phyloP scores from a whole-genome alignment of 2,888 invertebrate genomes.

The Galeopsomyia nigrocyanea region DNA sequence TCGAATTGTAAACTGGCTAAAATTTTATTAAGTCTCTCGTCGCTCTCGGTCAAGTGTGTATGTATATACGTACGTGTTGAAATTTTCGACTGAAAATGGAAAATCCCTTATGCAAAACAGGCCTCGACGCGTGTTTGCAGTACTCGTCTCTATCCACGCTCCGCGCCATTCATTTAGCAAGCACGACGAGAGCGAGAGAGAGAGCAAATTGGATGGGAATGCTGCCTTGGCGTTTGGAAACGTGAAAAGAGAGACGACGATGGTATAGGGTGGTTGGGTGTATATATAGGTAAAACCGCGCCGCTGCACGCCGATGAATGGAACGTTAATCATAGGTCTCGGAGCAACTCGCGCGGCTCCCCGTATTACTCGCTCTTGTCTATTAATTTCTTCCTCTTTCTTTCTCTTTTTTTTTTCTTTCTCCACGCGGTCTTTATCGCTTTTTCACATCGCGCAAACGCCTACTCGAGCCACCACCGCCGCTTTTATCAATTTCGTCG shows the following conservation, averaged over 20 bases:
- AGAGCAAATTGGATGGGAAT: conserved; percentile 51
- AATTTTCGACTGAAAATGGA: conserved; percentile 35
- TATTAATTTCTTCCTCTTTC: conserved; percentile 35
- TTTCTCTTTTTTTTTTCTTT: too few species aligned
- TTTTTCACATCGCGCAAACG: conserved; percentile 22
- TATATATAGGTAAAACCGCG: too few species aligned
- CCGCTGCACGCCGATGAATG: conserved; percentile 53
- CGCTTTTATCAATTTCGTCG: too few species aligned
- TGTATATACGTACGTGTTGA: conserved; percentile 13
- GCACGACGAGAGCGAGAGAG: conserved; percentile 40
- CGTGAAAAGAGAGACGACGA: not conserved
- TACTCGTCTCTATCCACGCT: conserved; percentile 44
- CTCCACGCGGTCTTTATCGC: conserved; percentile 42
- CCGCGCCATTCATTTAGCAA: conserved; percentile 40
- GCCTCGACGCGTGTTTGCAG: conserved; percentile 2
- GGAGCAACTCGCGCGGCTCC: conserved; percentile 4
- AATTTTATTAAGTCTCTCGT: not conserved
- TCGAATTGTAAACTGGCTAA: too few species aligned
- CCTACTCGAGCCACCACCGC: conserved; percentile 2
- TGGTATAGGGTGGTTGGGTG: conserved; percentile 16
- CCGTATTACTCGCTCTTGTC: conserved; percentile 26
- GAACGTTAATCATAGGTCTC: conserved; percentile 56
- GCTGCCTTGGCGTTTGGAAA: conserved; percentile 15
- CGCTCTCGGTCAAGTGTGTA: not conserved
- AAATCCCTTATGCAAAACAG: conserved; percentile 47